Percentiles rank a stretch among this genome's conserved stretches.
phyloP scores from a whole-genome alignment of 2,113 vertebrate species.

The Pungitius pungitius region DNA sequence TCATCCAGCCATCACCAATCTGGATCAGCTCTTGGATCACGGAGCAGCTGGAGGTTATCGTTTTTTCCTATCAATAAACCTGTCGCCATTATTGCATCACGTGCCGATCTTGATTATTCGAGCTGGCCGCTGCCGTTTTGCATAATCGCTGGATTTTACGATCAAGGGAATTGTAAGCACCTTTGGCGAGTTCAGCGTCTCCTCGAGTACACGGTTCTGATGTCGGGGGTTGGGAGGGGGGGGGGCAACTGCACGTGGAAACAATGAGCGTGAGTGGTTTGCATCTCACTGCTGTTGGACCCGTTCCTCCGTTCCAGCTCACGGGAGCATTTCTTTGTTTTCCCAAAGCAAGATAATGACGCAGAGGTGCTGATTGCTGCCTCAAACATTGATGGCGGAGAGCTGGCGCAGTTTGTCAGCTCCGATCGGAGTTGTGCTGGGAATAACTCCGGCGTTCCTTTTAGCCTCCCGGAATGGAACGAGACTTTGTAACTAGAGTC shows the following conservation, averaged over 20 bases:
- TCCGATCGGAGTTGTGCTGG: not conserved
- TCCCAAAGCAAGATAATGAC: not conserved
- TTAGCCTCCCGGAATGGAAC: not conserved
- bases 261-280: not conserved
- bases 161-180: not conserved
- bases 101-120: not conserved
- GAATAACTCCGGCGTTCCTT: not conserved
- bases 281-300: not conserved
- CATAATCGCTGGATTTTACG: not conserved
- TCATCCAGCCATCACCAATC: not conserved
- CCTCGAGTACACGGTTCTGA: not conserved
- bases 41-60: not conserved
- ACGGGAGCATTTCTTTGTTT: not conserved
- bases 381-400: not conserved
- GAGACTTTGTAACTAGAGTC: not conserved
- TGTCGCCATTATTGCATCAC: not conserved
- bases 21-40: not conserved
- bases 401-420: not conserved
- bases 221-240: not conserved
- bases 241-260: not conserved
- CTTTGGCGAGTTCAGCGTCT: not conserved
- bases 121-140: not conserved
- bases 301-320: not conserved
- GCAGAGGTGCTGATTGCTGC: not conserved
- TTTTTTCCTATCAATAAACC: not conserved